Evolutionary conservation across 2,113 vertebrate genomes (phyloP).

Genomic region (Macrotis lagotis): DNA sequence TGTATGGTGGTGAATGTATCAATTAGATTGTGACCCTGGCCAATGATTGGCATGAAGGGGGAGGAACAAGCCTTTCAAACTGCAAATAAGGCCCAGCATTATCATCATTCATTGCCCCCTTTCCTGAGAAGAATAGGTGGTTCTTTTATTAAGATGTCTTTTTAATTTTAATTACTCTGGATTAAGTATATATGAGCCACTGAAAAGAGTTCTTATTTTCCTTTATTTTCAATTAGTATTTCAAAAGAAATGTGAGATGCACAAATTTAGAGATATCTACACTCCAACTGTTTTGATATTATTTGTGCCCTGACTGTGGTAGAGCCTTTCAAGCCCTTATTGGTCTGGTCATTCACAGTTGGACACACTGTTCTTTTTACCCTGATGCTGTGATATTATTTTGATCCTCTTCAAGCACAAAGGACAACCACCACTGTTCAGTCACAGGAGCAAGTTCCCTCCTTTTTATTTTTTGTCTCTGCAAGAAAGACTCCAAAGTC

Average conservation of each 20-base stretch:
- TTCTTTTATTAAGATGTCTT: too few species aligned
- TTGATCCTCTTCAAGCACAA: too few species aligned
- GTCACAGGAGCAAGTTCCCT: not conserved
- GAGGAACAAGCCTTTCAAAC: too few species aligned
- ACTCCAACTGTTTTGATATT: not conserved
- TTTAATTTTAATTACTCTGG: too few species aligned
- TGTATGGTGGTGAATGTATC: too few species aligned
- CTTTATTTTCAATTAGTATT: not conserved
- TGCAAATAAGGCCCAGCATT: too few species aligned
- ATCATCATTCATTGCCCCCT: too few species aligned
- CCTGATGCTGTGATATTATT: not conserved
- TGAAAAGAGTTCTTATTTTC: too few species aligned
- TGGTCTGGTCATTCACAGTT: not conserved
- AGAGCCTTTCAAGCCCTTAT: not conserved
- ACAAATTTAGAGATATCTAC: not conserved
- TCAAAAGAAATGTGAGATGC: not conserved
- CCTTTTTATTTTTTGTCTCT: not conserved
- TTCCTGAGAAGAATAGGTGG: too few species aligned
- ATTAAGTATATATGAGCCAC: too few species aligned
- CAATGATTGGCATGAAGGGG: too few species aligned
- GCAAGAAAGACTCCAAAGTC: not conserved
- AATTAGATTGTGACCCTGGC: too few species aligned
- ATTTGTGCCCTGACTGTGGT: not conserved
- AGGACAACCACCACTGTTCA: not conserved
- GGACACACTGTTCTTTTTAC: not conserved